A percentile compares a stretch with the other conserved stretches of the same genome.
These are phyloP conservation scores for Glaucopsyche alexis DNA, from an alignment of 2,888 invertebrate species.

Conservation along the genomic window DNA sequence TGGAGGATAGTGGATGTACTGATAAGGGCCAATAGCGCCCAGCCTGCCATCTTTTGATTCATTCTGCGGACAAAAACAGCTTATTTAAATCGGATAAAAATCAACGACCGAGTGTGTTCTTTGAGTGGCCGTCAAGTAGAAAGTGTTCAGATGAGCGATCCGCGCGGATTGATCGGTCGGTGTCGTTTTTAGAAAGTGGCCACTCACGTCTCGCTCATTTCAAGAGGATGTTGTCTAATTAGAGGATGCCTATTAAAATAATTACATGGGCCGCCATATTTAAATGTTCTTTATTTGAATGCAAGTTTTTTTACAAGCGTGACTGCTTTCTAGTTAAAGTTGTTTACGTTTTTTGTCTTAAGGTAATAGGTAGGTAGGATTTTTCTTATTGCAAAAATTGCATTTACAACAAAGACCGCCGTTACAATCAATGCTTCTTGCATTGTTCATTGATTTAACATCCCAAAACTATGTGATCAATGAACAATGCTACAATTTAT, in stretches of 20 bases:
- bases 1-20: slow-evolving; percentile 83
- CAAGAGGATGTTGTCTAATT: slow-evolving; percentile 62
- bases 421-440: too few relatives aligned
- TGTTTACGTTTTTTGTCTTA: not conserved
- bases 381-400: not conserved
- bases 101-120: slow-evolving; percentile 44
- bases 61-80: slow-evolving; percentile 67
- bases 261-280: slow-evolving; percentile 33
- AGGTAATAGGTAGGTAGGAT: not conserved
- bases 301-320: not conserved
- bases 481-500: not conserved
- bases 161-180: slow-evolving; percentile 71
- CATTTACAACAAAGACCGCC: too few relatives aligned
- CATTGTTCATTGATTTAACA: too few relatives aligned
- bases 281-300: slow-evolving; percentile 26
- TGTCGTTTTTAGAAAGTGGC: slow-evolving; percentile 70
- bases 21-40: slow-evolving; percentile 85
- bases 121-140: slow-evolving; percentile 68
- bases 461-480: too few relatives aligned
- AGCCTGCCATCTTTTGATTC: slow-evolving; percentile 83
- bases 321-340: slow-evolving; percentile 27
- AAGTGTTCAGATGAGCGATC: slow-evolving; percentile 76
- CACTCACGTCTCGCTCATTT: slow-evolving; percentile 56
- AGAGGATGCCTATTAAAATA: slow-evolving; percentile 56
- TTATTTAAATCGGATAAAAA: slow-evolving; percentile 24